Percentiles rank a stretch among this genome's conserved stretches.
phyloP scores from a whole-genome alignment of 2,888 invertebrate species.

The Lapara coniferarum region DNA sequence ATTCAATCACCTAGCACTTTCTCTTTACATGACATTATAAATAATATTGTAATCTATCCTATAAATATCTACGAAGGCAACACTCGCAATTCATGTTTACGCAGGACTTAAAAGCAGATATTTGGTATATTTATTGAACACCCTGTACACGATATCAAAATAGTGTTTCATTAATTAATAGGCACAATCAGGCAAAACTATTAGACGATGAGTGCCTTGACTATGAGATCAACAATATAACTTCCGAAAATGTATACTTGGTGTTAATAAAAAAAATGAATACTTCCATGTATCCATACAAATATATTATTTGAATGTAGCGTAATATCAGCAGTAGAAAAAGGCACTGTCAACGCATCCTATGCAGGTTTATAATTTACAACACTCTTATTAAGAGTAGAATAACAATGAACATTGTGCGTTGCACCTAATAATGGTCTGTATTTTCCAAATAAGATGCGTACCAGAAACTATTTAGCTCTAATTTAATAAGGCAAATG shows the following conservation, averaged over 20 bases:
- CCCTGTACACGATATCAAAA: slow-evolving; percentile 82
- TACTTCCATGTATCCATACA: not conserved
- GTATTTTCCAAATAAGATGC: slow-evolving; percentile 8
- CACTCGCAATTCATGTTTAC: slow-evolving; percentile 64
- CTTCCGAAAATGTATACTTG: slow-evolving; percentile 36
- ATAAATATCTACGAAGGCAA: slow-evolving; percentile 72
- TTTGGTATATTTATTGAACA: slow-evolving; percentile 80
- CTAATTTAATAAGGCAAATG: slow-evolving; percentile 12
- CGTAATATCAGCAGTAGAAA: slow-evolving; percentile 39
- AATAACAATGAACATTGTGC: slow-evolving; percentile 19
- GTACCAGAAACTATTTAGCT: not conserved
- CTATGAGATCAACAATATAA: slow-evolving; percentile 75
- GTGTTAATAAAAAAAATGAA: slow-evolving; percentile 17
- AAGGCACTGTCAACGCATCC: slow-evolving; percentile 53
- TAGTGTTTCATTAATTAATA: slow-evolving; percentile 68
- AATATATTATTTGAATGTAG: not conserved
- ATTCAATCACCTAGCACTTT: slow-evolving; percentile 50
- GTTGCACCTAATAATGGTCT: slow-evolving; percentile 18
- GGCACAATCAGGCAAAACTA: slow-evolving; percentile 73
- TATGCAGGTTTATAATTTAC: slow-evolving; percentile 29
- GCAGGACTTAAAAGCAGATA: slow-evolving; percentile 78
- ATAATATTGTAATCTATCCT: slow-evolving; percentile 31
- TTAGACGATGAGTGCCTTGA: slow-evolving; percentile 62
- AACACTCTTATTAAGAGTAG: not conserved
- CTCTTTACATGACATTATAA: slow-evolving; percentile 37